A percentile compares a stretch with the other conserved stretches of the same genome.
phyloP scores from a whole-genome alignment of 2,797 vertebrate genomes.

The Pteronotus mesoamericanus region DNA sequence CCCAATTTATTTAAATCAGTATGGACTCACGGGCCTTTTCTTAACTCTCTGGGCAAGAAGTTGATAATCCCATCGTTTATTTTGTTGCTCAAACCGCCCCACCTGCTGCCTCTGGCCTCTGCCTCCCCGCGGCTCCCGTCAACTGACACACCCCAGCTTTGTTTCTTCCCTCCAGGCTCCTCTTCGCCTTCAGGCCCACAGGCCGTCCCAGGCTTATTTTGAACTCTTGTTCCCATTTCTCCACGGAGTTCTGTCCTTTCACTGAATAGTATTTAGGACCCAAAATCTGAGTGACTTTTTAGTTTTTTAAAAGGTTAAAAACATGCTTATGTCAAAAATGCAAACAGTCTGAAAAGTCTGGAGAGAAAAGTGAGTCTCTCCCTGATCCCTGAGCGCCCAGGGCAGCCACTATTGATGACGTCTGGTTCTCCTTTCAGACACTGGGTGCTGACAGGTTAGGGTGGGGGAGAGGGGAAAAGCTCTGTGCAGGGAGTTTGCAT shows the following conservation, averaged over 20 bases:
- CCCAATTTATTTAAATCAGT: background rate
- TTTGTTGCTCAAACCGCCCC: background rate
- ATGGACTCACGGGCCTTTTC: background rate
- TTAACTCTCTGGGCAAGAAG: background rate
- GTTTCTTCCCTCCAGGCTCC: fast-evolving
- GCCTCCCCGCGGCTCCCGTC: fast-evolving
- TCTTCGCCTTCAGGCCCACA: background rate
- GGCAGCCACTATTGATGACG: background rate
- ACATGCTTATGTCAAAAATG: background rate
- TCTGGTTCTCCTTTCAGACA: background rate
- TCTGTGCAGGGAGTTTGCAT: background rate
- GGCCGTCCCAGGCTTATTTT: fast-evolving
- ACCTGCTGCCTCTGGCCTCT: background rate
- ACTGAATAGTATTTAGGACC: background rate
- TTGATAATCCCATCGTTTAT: fast-evolving
- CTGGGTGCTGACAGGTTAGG: background rate
- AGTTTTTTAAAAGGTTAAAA: background rate
- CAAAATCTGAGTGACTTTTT: background rate
- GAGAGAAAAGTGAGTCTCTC: background rate
- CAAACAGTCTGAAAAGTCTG: background rate
- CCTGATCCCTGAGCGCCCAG: too few species aligned
- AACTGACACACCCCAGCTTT: background rate
- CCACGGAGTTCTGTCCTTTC: background rate
- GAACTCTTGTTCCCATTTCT: background rate
- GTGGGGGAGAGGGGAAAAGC: background rate